Evolutionary conservation across 2,797 vertebrate species (phyloP).

Genomic region (Acanthurus tractus): DNA sequence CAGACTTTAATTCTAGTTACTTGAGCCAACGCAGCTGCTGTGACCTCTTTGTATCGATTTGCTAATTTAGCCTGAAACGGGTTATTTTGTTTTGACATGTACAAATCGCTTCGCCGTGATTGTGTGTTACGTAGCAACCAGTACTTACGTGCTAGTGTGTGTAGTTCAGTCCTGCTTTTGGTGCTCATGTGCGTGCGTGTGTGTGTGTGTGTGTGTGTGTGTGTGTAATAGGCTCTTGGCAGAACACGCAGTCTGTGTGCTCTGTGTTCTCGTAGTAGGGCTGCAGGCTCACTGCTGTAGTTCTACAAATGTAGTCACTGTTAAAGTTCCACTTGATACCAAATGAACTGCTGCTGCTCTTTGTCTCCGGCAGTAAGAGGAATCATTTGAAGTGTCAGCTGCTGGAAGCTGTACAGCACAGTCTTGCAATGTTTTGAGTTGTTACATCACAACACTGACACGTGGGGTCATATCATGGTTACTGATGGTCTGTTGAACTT

Average conservation of each 20-base stretch:
- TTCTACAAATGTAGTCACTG: constrained; percentile 52
- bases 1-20: constrained; percentile 28
- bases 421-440: neutral
- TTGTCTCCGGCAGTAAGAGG: constrained; percentile 11
- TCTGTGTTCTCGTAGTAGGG: constrained; percentile 25
- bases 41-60: constrained; percentile 51
- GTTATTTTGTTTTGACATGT: constrained; percentile 61
- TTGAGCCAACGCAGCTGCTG: constrained; percentile 61
- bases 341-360: constrained; percentile 31
- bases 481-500: neutral
- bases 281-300: constrained; percentile 38
- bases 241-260: constrained; percentile 39
- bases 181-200: constrained; percentile 58
- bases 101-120: constrained; percentile 26
- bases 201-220: constrained; percentile 60
- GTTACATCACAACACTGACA: neutral
- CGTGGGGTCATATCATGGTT: no score
- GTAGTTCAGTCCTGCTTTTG: constrained; percentile 16
- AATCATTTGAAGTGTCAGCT: constrained; percentile 17
- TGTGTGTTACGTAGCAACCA: constrained; percentile 53
- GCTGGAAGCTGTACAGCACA: neutral
- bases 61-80: constrained; percentile 50
- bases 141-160: constrained; percentile 51
- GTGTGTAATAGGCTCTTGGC: constrained; percentile 31
- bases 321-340: constrained; percentile 39